phyloP scores from a whole-genome alignment of 92 coral and sea anemone species.

The Porites evermanni region DNA sequence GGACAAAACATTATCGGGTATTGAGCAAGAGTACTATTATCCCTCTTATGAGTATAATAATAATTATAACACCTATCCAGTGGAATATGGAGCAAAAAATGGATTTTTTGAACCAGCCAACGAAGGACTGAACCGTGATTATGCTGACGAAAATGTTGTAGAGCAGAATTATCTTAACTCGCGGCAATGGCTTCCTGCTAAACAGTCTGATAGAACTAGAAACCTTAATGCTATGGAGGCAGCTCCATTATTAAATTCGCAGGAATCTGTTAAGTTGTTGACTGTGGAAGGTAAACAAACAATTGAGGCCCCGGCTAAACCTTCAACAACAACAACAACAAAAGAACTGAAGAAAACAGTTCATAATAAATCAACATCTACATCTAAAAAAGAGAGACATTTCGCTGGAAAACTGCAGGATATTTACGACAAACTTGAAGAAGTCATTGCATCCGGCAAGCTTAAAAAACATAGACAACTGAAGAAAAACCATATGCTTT shows the following conservation, averaged over 20 bases:
- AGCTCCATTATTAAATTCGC: background rate
- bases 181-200: background rate
- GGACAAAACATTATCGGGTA: background rate
- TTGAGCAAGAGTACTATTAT: slow-evolving; percentile 6
- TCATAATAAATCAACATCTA: background rate
- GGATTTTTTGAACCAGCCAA: background rate
- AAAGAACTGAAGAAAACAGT: background rate
- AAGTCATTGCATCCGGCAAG: slow-evolving; percentile 47
- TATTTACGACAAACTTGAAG: slow-evolving; percentile 58
- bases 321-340: background rate
- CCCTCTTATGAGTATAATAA: slow-evolving; percentile 10
- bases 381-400: slow-evolving; percentile 22
- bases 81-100: background rate
- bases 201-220: background rate
- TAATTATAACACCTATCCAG: background rate
- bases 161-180: background rate
- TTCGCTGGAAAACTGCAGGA: slow-evolving; percentile 61
- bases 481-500: background rate
- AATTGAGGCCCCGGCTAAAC: background rate
- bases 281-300: background rate
- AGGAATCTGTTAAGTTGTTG: background rate
- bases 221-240: background rate
- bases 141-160: slow-evolving; percentile 3
- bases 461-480: slow-evolving; percentile 13
- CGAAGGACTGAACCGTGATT: background rate